Evolutionary conservation across 2,888 invertebrate genomes (phyloP).

Genomic region (Eupithecia inturbata): DNA sequence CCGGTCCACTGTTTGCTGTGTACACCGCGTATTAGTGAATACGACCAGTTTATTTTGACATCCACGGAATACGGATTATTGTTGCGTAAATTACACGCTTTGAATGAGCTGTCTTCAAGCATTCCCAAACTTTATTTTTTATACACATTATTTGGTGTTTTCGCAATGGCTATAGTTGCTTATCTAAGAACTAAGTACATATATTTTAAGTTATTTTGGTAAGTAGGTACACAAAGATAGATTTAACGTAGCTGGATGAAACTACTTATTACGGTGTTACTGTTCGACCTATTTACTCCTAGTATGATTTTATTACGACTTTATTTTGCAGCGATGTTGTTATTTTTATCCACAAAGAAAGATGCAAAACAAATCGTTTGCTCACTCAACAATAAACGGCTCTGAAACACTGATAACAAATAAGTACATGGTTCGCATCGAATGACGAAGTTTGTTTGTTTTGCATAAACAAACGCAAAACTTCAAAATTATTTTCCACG

Average conservation of each 20-base stretch:
- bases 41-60: slow-evolving; percentile 53
- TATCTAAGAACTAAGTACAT: too few species aligned
- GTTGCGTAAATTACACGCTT: background rate
- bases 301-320: background rate
- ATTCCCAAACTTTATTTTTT: too few species aligned
- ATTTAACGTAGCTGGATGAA: background rate
- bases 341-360: slow-evolving; percentile 31
- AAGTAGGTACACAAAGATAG: too few species aligned
- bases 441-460: slow-evolving; percentile 16
- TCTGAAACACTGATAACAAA: slow-evolving; percentile 25
- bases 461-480: background rate
- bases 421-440: slow-evolving; percentile 16
- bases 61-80: slow-evolving; percentile 20
- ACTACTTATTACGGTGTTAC: background rate
- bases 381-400: slow-evolving; percentile 25
- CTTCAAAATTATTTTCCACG: slow-evolving; percentile 9
- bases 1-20: slow-evolving; percentile 58
- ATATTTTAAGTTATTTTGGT: too few species aligned
- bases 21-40: slow-evolving; percentile 56
- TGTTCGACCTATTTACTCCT: background rate
- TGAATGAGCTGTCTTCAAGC: background rate
- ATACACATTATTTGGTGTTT: too few species aligned
- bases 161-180: too few species aligned
- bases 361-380: slow-evolving; percentile 30
- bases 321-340: slow-evolving; percentile 10